phyloP scores from a whole-genome alignment of 2,113 vertebrate species.

The Protobothrops flavoviridis region DNA sequence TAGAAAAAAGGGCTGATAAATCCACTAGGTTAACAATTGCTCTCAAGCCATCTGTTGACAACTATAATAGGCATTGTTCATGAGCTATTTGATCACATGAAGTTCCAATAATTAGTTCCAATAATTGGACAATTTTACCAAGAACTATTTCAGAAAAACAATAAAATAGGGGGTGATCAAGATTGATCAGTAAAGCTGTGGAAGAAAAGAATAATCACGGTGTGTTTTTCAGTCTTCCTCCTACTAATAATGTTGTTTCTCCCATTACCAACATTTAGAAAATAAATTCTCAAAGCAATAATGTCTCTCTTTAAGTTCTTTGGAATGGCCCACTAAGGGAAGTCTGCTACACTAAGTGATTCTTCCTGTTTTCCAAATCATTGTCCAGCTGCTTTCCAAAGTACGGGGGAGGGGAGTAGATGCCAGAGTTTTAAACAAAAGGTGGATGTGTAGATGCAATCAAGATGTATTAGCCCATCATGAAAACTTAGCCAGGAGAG shows the following conservation, averaged over 20 bases:
- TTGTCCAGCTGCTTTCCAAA: neutral
- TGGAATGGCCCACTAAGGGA: neutral
- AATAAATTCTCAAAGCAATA: neutral
- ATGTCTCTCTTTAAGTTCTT: neutral
- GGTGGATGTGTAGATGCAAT: neutral
- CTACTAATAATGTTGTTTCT: neutral
- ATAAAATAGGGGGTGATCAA: neutral
- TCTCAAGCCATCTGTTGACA: constrained; percentile 7
- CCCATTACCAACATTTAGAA: neutral
- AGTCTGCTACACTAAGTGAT: neutral
- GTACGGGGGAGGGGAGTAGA: fast-evolving
- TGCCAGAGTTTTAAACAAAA: neutral
- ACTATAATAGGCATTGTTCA: neutral
- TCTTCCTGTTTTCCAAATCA: neutral
- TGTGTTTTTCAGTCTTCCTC: neutral
- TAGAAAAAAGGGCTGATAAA: constrained; percentile 26
- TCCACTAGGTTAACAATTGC: constrained; percentile 5
- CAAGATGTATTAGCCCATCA: neutral
- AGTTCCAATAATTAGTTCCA: neutral
- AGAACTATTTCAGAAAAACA: neutral
- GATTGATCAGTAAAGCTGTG: neutral
- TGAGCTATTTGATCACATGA: neutral
- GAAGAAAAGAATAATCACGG: neutral
- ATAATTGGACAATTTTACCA: neutral
- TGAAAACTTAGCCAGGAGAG: neutral